Evolutionary conservation across 2,888 invertebrate species (phyloP), one percentile per base, ranked within the genome.

Genomic region (Erynnis tages): DNA sequence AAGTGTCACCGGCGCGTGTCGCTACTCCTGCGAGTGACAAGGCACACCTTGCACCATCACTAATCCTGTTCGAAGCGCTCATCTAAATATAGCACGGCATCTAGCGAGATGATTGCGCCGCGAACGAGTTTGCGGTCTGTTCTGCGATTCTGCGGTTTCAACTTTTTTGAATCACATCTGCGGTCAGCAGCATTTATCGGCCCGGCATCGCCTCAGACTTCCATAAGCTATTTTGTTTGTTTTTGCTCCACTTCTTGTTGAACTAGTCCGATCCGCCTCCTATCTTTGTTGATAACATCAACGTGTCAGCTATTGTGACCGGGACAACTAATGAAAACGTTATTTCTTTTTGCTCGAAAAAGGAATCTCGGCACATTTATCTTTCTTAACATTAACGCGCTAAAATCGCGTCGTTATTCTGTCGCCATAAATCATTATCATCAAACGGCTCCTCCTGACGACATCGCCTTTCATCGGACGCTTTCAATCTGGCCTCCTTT

Each of bases 371-470:
- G 71, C 73, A 74, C 81, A 82, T 86, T 86, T 81, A 84, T 83
- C 83, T 84, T 83, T 79, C 73, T 76, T 69, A 71, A 71, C 76
- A 76, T 82, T 82, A 84, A 76, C 73, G 77, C 75, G 76, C 71
- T 73, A 79, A 84, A 82, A 83, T 83, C 74, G 74, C 81, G 76
- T 77, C 76, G 79, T 74, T 77, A 76, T 76, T 73, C 78, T 76
- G 83, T 81, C 80, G 74, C 72, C 81, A 85, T 88, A 84, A 88
- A 88, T 89, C 86, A 88, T 87, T 86, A 85, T 73, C 84, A 82
- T 83, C 83, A 84, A 81, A 44, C 50, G 80, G 76, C 68, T 76
- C 73, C 69, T 59, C 59, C 69, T 65, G 66, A 66, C 67, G 73
- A 75, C 75, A 77, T 78, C 81, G 77, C 74, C 80, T 84, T 86